Evolutionary conservation across 2,888 invertebrate genomes (phyloP), one percentile per base, ranked within the genome.

Genomic region (Caenorhabditis sp.): DNA sequence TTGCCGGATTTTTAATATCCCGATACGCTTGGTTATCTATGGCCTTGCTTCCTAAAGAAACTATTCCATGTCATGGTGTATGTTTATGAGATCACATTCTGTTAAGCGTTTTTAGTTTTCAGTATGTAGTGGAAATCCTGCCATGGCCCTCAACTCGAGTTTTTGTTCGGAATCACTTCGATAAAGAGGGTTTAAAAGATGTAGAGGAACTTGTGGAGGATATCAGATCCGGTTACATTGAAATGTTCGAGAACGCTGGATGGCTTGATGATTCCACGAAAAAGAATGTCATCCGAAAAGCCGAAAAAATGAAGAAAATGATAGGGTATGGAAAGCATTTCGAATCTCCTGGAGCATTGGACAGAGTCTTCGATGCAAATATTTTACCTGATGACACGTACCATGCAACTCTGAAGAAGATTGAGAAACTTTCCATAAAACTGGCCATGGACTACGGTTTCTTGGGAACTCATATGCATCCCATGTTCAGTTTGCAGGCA

Each of bases 121-220:
- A n/a, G n/a, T n/a, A n/a, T n/a, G n/a, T n/a, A n/a, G n/a, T n/a
- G n/a, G n/a, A n/a, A n/a, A n/a, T n/a, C n/a, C 26, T 47, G 1
- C 47, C 44, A 28, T n/a, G 16, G n/a, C 7, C 64, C 3, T 28
- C 64, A 2, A 14, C n/a, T 14, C 41, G 63, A 6, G 63, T 63
- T 7, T 63, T 41, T 12, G 10, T 41, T n/a, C 41, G 31, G 19
- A 64, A 64, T 44, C 47, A 64, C 19, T 64, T 64, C 14, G 47
- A 64, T 4, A 44, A 44, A 14, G 64, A 47, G 7, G 28, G 5
- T 47, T 6, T 47, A 16, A 5, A 64, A 47, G 8, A 10, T n/a
- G 64, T 64, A 8, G 12, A 22, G 10, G 47, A 64, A 0, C 8
- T 64, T 10, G 28, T 64, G 1, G 64, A 64, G 8, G 47, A 44